A percentile compares a stretch with the other conserved stretches of the same genome.
Evolutionary conservation across 1,140 invertebrate species (phyloP).

Genomic region (Aphelinus atriplicis): DNA sequence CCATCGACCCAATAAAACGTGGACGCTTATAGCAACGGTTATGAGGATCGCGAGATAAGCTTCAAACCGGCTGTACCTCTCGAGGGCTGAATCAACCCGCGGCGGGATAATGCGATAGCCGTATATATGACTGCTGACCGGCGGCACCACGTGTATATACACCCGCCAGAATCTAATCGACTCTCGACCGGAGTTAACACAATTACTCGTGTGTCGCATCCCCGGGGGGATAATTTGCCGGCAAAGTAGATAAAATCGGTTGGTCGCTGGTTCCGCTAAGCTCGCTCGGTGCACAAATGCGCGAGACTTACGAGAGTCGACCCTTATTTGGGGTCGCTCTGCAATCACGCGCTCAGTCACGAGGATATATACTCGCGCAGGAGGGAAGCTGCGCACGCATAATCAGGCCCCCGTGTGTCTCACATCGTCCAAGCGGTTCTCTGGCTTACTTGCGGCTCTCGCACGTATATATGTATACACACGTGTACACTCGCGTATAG

Average conservation of each 20-base stretch:
- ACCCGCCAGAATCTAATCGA: background rate
- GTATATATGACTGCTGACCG: too few relatives aligned
- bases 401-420: constrained; percentile 38
- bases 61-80: too few relatives aligned
- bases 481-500: background rate
- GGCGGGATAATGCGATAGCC: too few relatives aligned
- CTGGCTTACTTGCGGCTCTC: constrained; percentile 41
- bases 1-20: too few relatives aligned
- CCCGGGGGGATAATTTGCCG: constrained; percentile 34
- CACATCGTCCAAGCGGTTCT: constrained; percentile 46
- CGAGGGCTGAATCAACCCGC: too few relatives aligned
- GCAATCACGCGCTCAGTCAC: constrained; percentile 38
- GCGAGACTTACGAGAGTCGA: background rate
- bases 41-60: too few relatives aligned
- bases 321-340: too few relatives aligned
- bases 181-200: constrained; percentile 24
- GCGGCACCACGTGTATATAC: too few relatives aligned
- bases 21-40: too few relatives aligned
- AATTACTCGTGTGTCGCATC: constrained; percentile 21
- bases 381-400: constrained; percentile 36
- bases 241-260: constrained; percentile 29
- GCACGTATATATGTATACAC: background rate
- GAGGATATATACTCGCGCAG: background rate
- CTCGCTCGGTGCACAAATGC: background rate
- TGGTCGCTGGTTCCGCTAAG: background rate